Evolutionary conservation across 2,888 invertebrate species (phyloP), one percentile per base, ranked within the genome.

Genomic region (Habroteleia sp.): DNA sequence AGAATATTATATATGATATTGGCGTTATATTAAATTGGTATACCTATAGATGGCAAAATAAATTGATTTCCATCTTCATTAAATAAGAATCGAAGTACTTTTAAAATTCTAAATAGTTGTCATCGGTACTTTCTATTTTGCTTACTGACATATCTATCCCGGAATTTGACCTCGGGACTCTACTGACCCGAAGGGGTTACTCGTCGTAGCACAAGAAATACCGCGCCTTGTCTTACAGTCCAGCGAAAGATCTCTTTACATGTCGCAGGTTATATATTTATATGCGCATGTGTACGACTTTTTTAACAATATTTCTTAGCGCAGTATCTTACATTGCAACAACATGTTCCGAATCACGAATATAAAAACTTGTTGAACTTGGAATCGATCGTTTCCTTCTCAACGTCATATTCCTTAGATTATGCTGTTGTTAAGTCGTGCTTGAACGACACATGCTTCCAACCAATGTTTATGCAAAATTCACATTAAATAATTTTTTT

Each of bases 111-210:
- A 37, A 60, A 41, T 39, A 42, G 33, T 74, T 48, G 54, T 72
- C 63, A 54, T 76, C 33, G 48, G 7, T 74, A 76, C 77, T 77
- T 75, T 79, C 77, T 76, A 74, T 72, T 78, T 69, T 50, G 46
- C 71, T 60, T 37, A 72, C 68, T 72, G 71, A 76, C 56, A 66
- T 68, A 56, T 72, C 76, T 68, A 56, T 71, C 41, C 41, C 42
- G 52, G 35, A 60, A 25, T 46, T 52, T 62, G 62, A 52, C 62
- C 76, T 60, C 23, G 23, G 31, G 62, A 52, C 56, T 63, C 54
- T 56, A 52, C 33, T 68, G 58, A 72, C 62, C 76, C 72, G 31
- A 11, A 33, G 25, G 50, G 76, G 71, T 78, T 74, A 73, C 46
- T 33, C 35, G 60, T 20, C 50, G 72, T 60, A 66, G 10, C 17